Conservation (phyloP, 1,140 invertebrate genomes). For the Drosophila neocordata region DNA sequence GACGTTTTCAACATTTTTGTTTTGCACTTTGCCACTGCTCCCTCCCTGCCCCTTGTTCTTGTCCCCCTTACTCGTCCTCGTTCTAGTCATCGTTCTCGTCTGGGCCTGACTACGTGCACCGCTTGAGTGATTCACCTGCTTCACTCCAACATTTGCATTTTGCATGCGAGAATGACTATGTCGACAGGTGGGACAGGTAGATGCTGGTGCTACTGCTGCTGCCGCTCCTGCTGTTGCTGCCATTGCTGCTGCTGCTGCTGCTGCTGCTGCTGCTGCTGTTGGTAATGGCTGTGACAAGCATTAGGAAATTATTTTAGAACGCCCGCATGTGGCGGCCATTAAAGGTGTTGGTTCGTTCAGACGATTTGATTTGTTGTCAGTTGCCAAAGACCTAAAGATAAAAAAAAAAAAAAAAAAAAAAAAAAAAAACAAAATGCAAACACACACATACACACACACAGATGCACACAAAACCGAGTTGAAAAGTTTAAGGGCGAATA, state of each 20-base stretch:
- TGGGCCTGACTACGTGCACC: conserved; percentile 40
- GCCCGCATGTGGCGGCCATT: conserved; percentile 60
- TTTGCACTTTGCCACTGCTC: conserved; percentile 37
- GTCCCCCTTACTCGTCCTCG: background rate
- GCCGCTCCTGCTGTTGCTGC: conserved; percentile 21
- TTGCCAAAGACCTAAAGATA: conserved; percentile 20
- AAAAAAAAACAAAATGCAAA: conserved; percentile 3
- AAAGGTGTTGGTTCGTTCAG: conserved; percentile 51
- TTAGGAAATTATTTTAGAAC: conserved; percentile 57
- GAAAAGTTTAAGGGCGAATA: background rate
- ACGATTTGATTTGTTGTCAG: conserved; percentile 63
- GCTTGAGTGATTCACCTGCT: conserved; percentile 60
- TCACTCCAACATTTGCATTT: conserved; percentile 50
- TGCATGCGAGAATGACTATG: conserved; percentile 32
- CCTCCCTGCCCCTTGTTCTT: background rate
- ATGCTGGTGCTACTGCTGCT: background rate
- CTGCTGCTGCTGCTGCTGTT: conserved; percentile 31
- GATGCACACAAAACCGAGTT: too few relatives aligned
- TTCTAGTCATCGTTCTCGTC: conserved; percentile 33
- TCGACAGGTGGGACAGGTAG: conserved; percentile 5
- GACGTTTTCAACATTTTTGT: conserved; percentile 54
- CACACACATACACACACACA: too few relatives aligned
- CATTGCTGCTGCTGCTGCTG: background rate
- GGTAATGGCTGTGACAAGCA: conserved; percentile 58
- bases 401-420: conserved; percentile 1